Evolutionary conservation across 2,888 invertebrate species (phyloP), one percentile per base, ranked within the genome.

Genomic region (Amiota mariae): DNA sequence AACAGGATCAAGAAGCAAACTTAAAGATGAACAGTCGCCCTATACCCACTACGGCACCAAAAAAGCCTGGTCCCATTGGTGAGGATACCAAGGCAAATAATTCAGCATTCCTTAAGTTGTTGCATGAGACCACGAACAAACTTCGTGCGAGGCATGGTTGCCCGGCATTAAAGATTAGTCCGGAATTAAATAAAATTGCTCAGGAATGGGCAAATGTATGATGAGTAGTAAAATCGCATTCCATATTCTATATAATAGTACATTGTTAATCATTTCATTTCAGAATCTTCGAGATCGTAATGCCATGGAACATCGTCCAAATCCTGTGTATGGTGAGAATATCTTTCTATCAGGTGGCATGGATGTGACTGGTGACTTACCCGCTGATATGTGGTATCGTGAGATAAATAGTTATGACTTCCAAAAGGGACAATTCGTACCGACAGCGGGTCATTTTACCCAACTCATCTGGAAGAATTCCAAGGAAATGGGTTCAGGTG

Each of bases 391-490:
- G 86, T 97, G 97, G 97, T 96, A 94, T 81, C 92, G 92, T 57
- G 96, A 96, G 90, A 94, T 95, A 10, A 91, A 92, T 76, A 91
- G 93, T 76, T 94, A 94, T 82, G 91, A 91, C 51, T 95, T 94
- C 78, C 92, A 92, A 6, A 91, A 89, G 73, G 81, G 85, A 0
- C 94, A 94, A 76, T 95, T 95, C 1, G 91, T 90, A 1, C 92
- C 92, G 71, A 92, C 92, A 71, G 93, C 95, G 78, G 96, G 96
- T 12, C 96, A 97, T 86, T 96, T 97, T 85, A 94, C 95, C 0
- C 97, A 97, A 90, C 93, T 97, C 6, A 92, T 96, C n/a, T 96
- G 96, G 96, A 93, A 93, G 81, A 93, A 92, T 64, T 93, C 93
- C 73, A 92, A 91, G 73, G 94, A 95, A 84, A 87, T 97, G 15